These are phyloP conservation scores for Sebastiscus tertius DNA, from an alignment of 2,797 vertebrate genomes.

Conservation along the genomic window DNA sequence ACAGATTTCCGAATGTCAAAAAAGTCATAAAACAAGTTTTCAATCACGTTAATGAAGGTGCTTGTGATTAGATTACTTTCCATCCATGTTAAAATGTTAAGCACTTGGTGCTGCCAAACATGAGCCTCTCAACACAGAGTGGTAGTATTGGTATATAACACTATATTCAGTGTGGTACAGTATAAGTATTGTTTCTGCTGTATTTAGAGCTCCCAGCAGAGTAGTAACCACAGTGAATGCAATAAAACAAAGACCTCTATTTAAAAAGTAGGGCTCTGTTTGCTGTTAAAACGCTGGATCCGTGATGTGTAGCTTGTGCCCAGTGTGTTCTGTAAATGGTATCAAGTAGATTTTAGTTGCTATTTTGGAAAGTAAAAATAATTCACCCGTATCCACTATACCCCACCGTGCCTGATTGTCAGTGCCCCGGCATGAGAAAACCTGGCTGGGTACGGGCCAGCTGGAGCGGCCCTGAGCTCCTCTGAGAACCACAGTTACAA, in stretches of 20 bases:
- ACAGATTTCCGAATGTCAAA: not conserved
- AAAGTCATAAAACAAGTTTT: conserved; percentile 8
- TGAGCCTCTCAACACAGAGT: conserved; percentile 22
- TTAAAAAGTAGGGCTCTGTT: conserved; percentile 59
- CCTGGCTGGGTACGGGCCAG: conserved; percentile 57
- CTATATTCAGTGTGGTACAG: conserved; percentile 63
- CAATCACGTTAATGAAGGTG: not conserved
- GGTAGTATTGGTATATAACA: conserved; percentile 25
- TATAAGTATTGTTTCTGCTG: conserved; percentile 70
- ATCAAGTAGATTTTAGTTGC: conserved; percentile 52
- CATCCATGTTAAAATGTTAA: conserved; percentile 31
- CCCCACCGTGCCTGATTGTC: conserved; percentile 45
- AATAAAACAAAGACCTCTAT: conserved; percentile 74
- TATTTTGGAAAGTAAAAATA: conserved; percentile 46
- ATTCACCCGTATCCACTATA: conserved; percentile 30
- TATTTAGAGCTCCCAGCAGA: conserved; percentile 70
- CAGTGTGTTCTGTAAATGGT: conserved; percentile 46
- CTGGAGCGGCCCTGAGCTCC: conserved; percentile 59
- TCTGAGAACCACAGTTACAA: conserved; percentile 67
- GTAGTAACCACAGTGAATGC: conserved; percentile 61
- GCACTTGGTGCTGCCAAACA: conserved; percentile 33
- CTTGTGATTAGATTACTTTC: conserved; percentile 20
- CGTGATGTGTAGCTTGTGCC: conserved; percentile 35
- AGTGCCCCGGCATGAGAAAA: conserved; percentile 59
- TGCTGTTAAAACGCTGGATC: conserved; percentile 65